phyloP scores from a whole-genome alignment of 1,140 invertebrate genomes.

The Rhyzopertha dominica region DNA sequence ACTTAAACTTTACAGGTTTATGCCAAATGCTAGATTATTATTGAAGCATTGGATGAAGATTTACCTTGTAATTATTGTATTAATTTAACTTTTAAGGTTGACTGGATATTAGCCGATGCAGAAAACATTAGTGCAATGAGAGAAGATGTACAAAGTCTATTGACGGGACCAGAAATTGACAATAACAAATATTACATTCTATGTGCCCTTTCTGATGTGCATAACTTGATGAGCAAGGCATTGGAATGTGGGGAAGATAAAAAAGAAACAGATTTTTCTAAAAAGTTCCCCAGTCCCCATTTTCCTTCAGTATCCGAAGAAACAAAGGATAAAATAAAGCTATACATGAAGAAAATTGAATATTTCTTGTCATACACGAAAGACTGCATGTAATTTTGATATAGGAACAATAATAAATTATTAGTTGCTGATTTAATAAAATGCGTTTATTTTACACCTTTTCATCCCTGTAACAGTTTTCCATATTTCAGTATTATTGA shows the following conservation, averaged over 20 bases:
- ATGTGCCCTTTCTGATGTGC: conserved; percentile 57
- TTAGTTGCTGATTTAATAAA: too few species aligned
- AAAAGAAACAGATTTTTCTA: conserved; percentile 47
- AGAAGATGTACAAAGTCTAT: conserved; percentile 46
- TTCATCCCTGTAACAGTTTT: too few species aligned
- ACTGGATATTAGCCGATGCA: conserved; percentile 42
- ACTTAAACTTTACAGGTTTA: too few species aligned
- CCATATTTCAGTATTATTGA: too few species aligned
- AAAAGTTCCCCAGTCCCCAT: conserved; percentile 51
- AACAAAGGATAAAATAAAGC: conserved; percentile 53
- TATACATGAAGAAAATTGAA: conserved; percentile 61
- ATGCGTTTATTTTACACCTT: too few species aligned
- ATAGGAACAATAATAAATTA: too few species aligned
- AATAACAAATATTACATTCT: conserved; percentile 48
- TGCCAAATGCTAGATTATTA: too few species aligned
- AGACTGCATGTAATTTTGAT: conserved; percentile 17
- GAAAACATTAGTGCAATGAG: conserved; percentile 42
- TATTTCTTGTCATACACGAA: conserved; percentile 64
- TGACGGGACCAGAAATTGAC: conserved; percentile 46
- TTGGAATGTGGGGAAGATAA: conserved; percentile 35
- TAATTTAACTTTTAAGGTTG: conserved; percentile 46
- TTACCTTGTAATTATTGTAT: too few species aligned
- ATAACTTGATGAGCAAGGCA: conserved; percentile 49
- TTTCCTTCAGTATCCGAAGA: conserved; percentile 47
- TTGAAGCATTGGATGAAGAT: too few species aligned